Evolutionary conservation across 2,113 vertebrate genomes (phyloP).

Genomic region (Petrocephalus zakoni): DNA sequence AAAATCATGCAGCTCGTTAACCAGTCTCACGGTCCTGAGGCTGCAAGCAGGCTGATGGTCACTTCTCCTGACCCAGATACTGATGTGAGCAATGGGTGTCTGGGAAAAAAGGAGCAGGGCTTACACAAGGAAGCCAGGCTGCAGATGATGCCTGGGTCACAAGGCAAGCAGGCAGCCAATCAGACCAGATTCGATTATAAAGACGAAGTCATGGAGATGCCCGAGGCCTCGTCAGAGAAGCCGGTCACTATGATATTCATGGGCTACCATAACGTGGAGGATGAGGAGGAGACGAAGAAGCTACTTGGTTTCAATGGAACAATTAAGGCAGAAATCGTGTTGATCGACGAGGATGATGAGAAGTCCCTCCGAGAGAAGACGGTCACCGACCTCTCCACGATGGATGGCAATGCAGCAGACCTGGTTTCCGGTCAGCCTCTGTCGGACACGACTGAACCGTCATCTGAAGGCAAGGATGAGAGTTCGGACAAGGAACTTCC

Average conservation of each 20-base stretch:
- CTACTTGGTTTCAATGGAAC: slow-evolving; percentile 89
- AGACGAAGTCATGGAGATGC: slow-evolving; percentile 44
- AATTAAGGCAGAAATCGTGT: slow-evolving; percentile 90
- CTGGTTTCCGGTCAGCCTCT: slow-evolving; percentile 81
- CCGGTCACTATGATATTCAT: slow-evolving; percentile 97
- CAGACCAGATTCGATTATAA: slow-evolving; percentile 44
- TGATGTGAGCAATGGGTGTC: slow-evolving; percentile 52
- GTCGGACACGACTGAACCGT: slow-evolving; percentile 90
- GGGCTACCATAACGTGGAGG: slow-evolving; percentile 88
- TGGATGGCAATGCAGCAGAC: slow-evolving; percentile 89
- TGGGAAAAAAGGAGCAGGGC: slow-evolving; percentile 65
- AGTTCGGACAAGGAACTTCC: slow-evolving; percentile 76
- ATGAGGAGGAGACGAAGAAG: slow-evolving; percentile 84
- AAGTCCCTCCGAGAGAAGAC: slow-evolving; percentile 95
- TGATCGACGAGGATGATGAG: slow-evolving; percentile 92
- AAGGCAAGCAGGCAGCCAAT: slow-evolving; percentile 56
- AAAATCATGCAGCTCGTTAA: slow-evolving; percentile 81
- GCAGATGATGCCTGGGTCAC: slow-evolving; percentile 73
- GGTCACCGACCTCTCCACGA: slow-evolving; percentile 83
- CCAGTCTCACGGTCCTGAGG: slow-evolving; percentile 66
- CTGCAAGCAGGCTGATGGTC: slow-evolving; percentile 52
- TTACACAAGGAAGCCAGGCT: slow-evolving; percentile 74
- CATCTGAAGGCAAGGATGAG: slow-evolving; percentile 88
- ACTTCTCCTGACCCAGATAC: slow-evolving; percentile 61
- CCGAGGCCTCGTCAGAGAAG: slow-evolving; percentile 67